Evolutionary conservation across 1,140 invertebrate species (phyloP).

Genomic region (Anadara kagoshimensis): DNA sequence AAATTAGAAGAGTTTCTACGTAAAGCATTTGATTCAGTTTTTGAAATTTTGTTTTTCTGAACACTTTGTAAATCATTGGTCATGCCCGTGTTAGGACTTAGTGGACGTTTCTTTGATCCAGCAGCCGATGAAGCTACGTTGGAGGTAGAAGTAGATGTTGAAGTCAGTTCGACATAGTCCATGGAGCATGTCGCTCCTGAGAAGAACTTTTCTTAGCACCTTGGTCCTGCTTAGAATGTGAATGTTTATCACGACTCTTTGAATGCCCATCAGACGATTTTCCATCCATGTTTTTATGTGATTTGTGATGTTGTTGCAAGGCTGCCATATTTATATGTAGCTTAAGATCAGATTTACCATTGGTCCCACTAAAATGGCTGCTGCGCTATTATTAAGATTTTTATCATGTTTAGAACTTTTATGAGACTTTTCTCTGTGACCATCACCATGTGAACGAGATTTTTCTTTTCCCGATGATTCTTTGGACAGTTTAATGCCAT

Average conservation of each 20-base stretch:
- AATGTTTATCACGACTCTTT: conserved; percentile 15
- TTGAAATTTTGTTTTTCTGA: conserved; percentile 35
- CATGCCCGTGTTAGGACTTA: conserved; percentile 22
- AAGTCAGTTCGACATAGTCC: conserved; percentile 7
- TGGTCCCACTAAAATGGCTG: conserved; percentile 33
- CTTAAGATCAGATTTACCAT: conserved; percentile 38
- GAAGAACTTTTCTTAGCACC: conserved; percentile 23
- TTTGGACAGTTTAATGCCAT: no score
- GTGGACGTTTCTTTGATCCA: conserved; percentile 22
- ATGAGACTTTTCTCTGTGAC: conserved; percentile 14
- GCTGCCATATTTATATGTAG: conserved; percentile 34
- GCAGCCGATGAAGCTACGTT: conserved; percentile 1
- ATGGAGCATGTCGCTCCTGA: neutral
- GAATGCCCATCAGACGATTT: conserved; percentile 5
- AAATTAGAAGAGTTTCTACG: conserved; percentile 21
- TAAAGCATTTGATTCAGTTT: conserved; percentile 18
- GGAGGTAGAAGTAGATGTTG: neutral
- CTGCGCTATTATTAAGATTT: conserved; percentile 27
- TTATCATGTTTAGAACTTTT: conserved; percentile 35
- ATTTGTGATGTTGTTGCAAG: conserved; percentile 16
- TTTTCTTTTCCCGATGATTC: neutral
- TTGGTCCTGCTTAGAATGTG: conserved; percentile 15
- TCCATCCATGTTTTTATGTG: no score
- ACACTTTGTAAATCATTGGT: conserved; percentile 16
- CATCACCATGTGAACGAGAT: conserved; percentile 8